Conservation (phyloP, 1,140 invertebrate species). For the Harlomillsia oculata region DNA sequence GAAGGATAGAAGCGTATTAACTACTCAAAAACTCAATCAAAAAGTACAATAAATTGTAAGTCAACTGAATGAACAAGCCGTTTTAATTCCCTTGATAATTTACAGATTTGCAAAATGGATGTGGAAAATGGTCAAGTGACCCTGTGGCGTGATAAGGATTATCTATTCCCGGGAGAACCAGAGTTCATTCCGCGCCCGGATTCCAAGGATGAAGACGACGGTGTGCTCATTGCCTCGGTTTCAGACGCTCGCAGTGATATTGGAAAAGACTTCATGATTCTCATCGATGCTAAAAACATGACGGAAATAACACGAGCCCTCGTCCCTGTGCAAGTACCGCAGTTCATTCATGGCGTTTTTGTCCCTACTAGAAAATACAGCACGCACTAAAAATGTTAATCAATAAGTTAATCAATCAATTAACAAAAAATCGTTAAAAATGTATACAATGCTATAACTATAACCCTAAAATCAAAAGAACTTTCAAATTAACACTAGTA, state of each 20-base stretch:
- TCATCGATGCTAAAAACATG: slow-evolving; percentile 42
- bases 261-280: slow-evolving; percentile 39
- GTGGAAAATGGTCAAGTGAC: slow-evolving; percentile 36
- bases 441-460: too few relatives aligned
- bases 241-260: slow-evolving; percentile 32
- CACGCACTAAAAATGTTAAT: too few relatives aligned
- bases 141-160: slow-evolving; percentile 38
- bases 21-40: too few relatives aligned
- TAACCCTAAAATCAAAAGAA: background rate
- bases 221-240: slow-evolving; percentile 34
- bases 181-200: slow-evolving; percentile 38
- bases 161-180: slow-evolving; percentile 39
- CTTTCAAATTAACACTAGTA: background rate
- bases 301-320: slow-evolving; percentile 41
- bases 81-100: too few relatives aligned
- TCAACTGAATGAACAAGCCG: too few relatives aligned
- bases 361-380: slow-evolving; percentile 5
- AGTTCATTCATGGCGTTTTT: slow-evolving; percentile 41
- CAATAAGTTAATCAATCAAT: too few relatives aligned
- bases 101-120: slow-evolving; percentile 41
- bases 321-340: slow-evolving; percentile 38
- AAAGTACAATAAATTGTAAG: too few relatives aligned
- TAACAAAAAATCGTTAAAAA: too few relatives aligned
- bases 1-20: background rate
- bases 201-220: slow-evolving; percentile 39